These are phyloP conservation scores for Crotalus horridus DNA, from an alignment of 2,113 vertebrate species.

Conservation along the genomic window DNA sequence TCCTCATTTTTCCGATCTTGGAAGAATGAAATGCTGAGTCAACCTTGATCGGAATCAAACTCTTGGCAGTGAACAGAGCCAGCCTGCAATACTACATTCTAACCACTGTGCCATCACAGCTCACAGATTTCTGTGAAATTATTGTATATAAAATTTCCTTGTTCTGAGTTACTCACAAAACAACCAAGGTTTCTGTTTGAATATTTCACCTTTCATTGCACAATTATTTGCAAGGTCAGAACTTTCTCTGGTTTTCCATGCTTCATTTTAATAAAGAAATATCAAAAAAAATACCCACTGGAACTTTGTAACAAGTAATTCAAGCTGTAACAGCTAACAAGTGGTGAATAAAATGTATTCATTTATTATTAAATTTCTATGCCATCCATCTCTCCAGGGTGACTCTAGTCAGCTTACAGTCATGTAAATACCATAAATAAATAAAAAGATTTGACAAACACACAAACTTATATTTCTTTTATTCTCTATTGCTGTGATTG, in stretches of 20 bases:
- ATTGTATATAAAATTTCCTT: background rate
- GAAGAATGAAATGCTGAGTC: background rate
- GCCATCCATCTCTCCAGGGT: background rate
- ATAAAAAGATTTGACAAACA: background rate
- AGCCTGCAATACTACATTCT: no score
- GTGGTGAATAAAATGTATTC: background rate
- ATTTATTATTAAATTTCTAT: background rate
- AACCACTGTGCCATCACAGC: background rate
- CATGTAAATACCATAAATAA: background rate
- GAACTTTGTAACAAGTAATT: background rate
- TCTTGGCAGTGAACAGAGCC: no score
- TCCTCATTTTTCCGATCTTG: background rate
- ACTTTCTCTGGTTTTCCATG: no score
- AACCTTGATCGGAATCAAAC: no score
- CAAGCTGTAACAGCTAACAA: background rate
- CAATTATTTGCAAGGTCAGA: no score
- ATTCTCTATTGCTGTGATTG: background rate
- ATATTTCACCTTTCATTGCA: no score
- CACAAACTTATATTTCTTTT: background rate
- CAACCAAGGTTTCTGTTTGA: no score
- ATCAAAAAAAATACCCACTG: no score
- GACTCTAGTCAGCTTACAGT: background rate
- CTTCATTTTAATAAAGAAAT: no score
- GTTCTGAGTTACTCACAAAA: background rate
- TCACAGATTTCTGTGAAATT: background rate